Base-by-base conservation (phyloP, 2,113 vertebrate genomes). In the Fulica atra region DNA sequence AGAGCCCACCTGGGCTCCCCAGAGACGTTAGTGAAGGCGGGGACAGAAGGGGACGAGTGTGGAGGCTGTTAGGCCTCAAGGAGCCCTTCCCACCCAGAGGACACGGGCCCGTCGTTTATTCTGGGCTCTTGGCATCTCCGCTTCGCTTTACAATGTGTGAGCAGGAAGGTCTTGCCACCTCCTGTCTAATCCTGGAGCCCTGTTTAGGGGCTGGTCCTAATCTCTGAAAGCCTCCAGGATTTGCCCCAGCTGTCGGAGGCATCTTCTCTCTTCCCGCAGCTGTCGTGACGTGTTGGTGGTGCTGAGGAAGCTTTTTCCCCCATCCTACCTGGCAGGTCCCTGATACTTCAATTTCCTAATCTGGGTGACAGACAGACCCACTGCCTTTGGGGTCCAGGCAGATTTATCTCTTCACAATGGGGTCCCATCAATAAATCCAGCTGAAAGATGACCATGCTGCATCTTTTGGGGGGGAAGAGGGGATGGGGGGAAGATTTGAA, bases 41-140 rank as follows among this genome's bases (percentile, higher is more conserved):
- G 57, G 26, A 5, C 10, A 64, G 40, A 11, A 70, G 13, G 4
- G 18, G 21, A 63, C 0, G 5, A 88, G 42, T 0, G 0, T 3
- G 15, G 76, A 69, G 44, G 54, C 13, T 10, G 25, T 51, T 19
- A 12, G 3, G 17, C 51, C 86, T 42, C 59, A 56, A 65, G 20
- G 36, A 86, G 16, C 29, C 66, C 31, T 74, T 71, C 60, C 33
- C 38, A 38, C 23, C 5, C 10, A 2, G 48, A 38, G 33, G 33
- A 13, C 19, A 26, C 0, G 0, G 42, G 9, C 21, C 40, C 6
- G 8, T 35, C 2, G 0, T 81, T 83, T 84, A 33, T 87, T 70
- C 72, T 38, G 53, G 46, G 23, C 65, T n/a, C 86, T 53, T 70
- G 68, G 50, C 50, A 68, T 82, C 63, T 73, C 40, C 0, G 1